phyloP scores from a whole-genome alignment of 1,140 invertebrate species.

The Ganaspis sp. region DNA sequence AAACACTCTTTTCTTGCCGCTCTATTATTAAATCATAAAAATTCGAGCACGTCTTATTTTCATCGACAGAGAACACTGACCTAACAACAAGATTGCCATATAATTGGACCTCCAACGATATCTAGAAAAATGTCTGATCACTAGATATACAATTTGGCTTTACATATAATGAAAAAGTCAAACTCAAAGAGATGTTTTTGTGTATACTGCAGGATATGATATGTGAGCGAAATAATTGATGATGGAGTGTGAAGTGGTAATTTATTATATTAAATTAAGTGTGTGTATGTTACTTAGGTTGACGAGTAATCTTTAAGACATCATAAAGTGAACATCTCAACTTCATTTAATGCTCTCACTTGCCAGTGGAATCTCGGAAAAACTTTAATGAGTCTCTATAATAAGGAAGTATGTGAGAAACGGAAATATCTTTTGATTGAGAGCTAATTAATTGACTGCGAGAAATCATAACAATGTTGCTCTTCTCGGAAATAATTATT shows the following conservation, averaged over 20 bases:
- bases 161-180: background rate
- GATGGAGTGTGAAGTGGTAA: background rate
- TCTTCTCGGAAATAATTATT: background rate
- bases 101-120: conserved; percentile 15
- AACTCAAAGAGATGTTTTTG: too few relatives aligned
- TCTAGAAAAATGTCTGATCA: background rate
- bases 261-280: conserved; percentile 16
- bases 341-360: background rate
- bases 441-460: background rate
- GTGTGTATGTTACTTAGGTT: background rate
- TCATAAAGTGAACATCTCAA: conserved; percentile 3
- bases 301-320: conserved; percentile 12
- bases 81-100: conserved; percentile 11
- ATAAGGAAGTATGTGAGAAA: background rate
- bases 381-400: conserved; percentile 3
- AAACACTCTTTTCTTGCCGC: conserved; percentile 58
- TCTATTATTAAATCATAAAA: conserved; percentile 67
- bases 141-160: background rate
- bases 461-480: background rate
- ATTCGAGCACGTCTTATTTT: conserved; percentile 33
- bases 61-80: conserved; percentile 8
- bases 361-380: background rate
- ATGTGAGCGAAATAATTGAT: background rate
- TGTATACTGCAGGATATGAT: background rate
- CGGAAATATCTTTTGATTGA: background rate